Evolutionary conservation across 92 coral and sea anemone genomes (phyloP).

Genomic region (Actinostola sp.): DNA sequence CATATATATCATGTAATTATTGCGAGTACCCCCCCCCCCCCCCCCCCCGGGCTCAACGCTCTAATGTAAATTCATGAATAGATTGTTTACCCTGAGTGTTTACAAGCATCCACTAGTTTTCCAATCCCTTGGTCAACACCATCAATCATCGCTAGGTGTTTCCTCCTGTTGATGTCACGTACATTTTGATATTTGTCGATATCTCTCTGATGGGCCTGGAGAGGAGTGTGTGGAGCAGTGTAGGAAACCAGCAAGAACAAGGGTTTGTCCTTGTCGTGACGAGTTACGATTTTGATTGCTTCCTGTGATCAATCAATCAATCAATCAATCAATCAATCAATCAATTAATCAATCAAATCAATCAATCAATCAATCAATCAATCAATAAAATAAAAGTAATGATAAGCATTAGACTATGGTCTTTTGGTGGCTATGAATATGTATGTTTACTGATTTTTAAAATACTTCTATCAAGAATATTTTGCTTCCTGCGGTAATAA

Average conservation of each 20-base stretch:
- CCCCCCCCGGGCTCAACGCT: neutral
- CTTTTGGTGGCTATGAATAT: no score
- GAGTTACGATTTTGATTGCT: slow-evolving; percentile 22
- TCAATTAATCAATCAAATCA: no score
- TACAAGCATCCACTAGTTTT: slow-evolving; percentile 28
- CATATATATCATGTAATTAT: no score
- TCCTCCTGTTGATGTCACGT: slow-evolving; percentile 5
- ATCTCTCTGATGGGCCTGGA: slow-evolving; percentile 36
- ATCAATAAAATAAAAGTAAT: no score
- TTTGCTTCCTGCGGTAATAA: no score
- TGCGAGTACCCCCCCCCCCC: neutral
- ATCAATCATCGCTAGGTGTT: slow-evolving; percentile 23
- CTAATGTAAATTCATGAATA: neutral
- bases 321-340: no score
- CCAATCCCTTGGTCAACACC: slow-evolving; percentile 26
- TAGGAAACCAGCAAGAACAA: slow-evolving; percentile 30
- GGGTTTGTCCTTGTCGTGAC: slow-evolving; percentile 12
- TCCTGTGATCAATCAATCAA: no score
- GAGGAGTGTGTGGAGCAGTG: slow-evolving; percentile 41
- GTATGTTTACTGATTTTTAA: no score
- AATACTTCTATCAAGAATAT: no score
- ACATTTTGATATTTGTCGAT: slow-evolving; percentile 17
- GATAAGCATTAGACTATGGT: no score
- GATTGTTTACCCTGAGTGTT: slow-evolving; percentile 15
- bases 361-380: no score